These are phyloP conservation scores for Stegodyphus dumicola DNA, from an alignment of 1,140 invertebrate species.

Conservation along the genomic window DNA sequence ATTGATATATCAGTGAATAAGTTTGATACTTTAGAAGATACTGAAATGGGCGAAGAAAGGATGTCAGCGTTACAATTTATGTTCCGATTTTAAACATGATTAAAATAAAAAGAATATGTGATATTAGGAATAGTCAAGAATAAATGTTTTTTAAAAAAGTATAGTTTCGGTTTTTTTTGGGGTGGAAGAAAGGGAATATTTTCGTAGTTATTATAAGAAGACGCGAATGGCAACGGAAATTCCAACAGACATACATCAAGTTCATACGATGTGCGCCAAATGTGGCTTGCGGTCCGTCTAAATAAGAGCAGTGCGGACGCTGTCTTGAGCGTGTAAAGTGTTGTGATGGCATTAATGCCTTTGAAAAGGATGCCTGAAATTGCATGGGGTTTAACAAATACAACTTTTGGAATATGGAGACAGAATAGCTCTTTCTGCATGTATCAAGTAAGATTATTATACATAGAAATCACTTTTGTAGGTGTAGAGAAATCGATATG, in stretches of 20 bases:
- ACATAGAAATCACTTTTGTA: not conserved
- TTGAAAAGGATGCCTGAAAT: slow-evolving; percentile 57
- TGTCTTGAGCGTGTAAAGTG: slow-evolving; percentile 31
- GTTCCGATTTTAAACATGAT: too few relatives aligned
- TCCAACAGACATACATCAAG: slow-evolving; percentile 32
- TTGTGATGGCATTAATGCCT: slow-evolving; percentile 57
- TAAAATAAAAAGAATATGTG: too few relatives aligned
- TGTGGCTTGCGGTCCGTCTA: slow-evolving; percentile 23
- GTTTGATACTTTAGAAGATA: too few relatives aligned
- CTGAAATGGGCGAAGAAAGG: too few relatives aligned
- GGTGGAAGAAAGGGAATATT: too few relatives aligned
- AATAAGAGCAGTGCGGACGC: not conserved
- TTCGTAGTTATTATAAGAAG: too few relatives aligned
- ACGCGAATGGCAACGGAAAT: slow-evolving; percentile 21
- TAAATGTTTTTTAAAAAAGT: too few relatives aligned
- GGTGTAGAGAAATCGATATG: slow-evolving; percentile 49
- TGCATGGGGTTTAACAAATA: slow-evolving; percentile 51
- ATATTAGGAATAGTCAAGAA: too few relatives aligned
- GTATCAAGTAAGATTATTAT: slow-evolving; percentile 44
- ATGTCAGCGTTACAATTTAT: too few relatives aligned
- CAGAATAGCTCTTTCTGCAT: slow-evolving; percentile 53
- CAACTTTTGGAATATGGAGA: slow-evolving; percentile 55
- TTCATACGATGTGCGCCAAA: slow-evolving; percentile 39
- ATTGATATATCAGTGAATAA: too few relatives aligned
- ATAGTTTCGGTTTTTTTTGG: too few relatives aligned